Evolutionary conservation across 2,888 invertebrate genomes (phyloP).

Genomic region (Hermodice carunculata): DNA sequence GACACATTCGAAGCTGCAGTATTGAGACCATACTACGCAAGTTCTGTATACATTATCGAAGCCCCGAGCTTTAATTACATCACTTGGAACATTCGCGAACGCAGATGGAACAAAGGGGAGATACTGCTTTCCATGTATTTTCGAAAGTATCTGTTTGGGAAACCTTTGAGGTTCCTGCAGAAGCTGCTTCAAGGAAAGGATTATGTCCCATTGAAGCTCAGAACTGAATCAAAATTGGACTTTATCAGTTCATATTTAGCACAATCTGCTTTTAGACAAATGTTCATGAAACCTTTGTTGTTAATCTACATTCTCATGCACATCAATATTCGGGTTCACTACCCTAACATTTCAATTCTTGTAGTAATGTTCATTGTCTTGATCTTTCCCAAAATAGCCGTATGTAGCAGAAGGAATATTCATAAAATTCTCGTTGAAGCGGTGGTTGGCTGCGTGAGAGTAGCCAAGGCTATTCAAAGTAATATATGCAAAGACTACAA

Average conservation of each 20-base stretch:
- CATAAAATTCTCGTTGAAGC: conserved; percentile 56
- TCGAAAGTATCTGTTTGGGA: conserved; percentile 54
- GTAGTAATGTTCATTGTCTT: conserved; percentile 57
- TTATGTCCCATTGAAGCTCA: conserved; percentile 52
- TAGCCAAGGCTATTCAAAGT: conserved; percentile 51
- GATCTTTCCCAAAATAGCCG: conserved; percentile 58
- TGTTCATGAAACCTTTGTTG: conserved; percentile 59
- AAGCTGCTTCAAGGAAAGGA: conserved; percentile 50
- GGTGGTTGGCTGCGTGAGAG: conserved; percentile 56
- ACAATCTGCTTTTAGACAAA: conserved; percentile 56
- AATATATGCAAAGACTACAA: conserved; percentile 51
- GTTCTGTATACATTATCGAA: conserved; percentile 51
- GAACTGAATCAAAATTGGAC: conserved; percentile 54
- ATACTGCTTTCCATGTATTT: conserved; percentile 57
- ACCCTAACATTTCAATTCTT: conserved; percentile 53
- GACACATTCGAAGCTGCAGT: conserved; percentile 61
- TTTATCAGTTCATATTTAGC: conserved; percentile 58
- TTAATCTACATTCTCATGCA: conserved; percentile 55
- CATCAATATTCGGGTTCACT: conserved; percentile 48
- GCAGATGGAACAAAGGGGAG: conserved; percentile 60
- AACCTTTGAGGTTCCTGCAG: conserved; percentile 52
- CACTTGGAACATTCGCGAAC: conserved; percentile 58
- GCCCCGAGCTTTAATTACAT: conserved; percentile 58
- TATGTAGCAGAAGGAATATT: conserved; percentile 50
- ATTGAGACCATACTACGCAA: conserved; percentile 52